These are phyloP conservation scores for Sebastolobus altivelis DNA, from an alignment of 2,797 vertebrate species.

Conservation along the genomic window DNA sequence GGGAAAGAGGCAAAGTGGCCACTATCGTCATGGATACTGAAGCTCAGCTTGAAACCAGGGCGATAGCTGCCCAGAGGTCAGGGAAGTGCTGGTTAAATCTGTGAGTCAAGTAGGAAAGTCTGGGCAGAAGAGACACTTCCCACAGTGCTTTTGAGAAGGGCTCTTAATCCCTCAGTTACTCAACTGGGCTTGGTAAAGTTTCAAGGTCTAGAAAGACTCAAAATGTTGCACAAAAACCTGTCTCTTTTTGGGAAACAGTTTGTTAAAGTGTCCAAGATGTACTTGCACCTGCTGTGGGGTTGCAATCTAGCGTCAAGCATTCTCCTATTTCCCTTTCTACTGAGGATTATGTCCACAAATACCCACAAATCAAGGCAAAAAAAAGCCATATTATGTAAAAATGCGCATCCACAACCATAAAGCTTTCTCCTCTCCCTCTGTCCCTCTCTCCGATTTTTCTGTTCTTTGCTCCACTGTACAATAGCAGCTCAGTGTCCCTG, in stretches of 20 bases:
- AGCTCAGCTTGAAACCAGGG: neutral
- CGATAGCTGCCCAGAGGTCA: slow-evolving; percentile 5
- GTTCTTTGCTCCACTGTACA: slow-evolving; percentile 27
- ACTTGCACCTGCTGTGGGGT: neutral
- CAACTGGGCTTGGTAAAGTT: neutral
- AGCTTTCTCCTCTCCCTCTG: slow-evolving; percentile 17
- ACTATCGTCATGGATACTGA: neutral
- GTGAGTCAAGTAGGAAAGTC: slow-evolving; percentile 19
- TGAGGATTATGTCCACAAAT: neutral
- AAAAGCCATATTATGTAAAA: slow-evolving; percentile 13
- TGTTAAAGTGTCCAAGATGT: neutral
- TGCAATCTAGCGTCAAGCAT: neutral
- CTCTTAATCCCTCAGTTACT: slow-evolving; percentile 28
- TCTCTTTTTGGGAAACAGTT: neutral
- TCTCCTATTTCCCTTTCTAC: neutral
- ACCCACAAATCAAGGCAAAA: neutral
- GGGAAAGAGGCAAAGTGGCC: neutral
- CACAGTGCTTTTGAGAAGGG: slow-evolving; percentile 11
- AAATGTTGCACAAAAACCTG: neutral
- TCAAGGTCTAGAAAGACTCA: slow-evolving; percentile 5
- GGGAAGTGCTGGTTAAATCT: slow-evolving; percentile 22
- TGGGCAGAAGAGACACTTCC: slow-evolving; percentile 3
- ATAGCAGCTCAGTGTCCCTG: slow-evolving; percentile 42
- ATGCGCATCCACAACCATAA: slow-evolving; percentile 5
- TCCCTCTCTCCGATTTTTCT: slow-evolving; percentile 23